Evolutionary conservation across 2,113 vertebrate species (phyloP).

Genomic region (Chitala chitala): DNA sequence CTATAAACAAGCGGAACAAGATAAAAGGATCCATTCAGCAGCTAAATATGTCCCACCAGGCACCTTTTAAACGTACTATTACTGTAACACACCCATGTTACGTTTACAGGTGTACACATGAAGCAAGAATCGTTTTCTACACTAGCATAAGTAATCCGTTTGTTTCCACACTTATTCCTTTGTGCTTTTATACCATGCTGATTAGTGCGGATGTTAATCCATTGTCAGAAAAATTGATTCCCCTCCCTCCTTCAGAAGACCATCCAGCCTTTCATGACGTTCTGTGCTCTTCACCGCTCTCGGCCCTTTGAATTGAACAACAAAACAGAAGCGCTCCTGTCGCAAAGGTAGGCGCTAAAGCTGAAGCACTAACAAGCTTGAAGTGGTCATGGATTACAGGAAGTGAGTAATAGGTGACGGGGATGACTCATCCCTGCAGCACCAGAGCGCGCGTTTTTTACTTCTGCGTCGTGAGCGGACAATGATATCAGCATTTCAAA

Average conservation of each 20-base stretch:
- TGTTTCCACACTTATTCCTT: background rate
- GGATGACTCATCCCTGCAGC: constrained; percentile 15
- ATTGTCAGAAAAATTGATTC: background rate
- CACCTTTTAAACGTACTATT: too few relatives aligned
- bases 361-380: background rate
- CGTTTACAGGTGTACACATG: too few relatives aligned
- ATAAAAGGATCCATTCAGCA: too few relatives aligned
- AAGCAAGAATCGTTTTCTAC: too few relatives aligned
- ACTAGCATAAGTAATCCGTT: too few relatives aligned
- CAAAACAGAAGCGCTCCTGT: background rate
- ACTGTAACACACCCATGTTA: too few relatives aligned
- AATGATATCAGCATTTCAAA: background rate
- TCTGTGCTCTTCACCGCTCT: background rate
- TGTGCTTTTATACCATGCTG: background rate
- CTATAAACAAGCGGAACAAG: too few relatives aligned
- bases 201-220: background rate
- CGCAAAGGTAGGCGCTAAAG: background rate
- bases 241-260: background rate
- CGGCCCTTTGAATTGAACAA: background rate
- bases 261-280: background rate
- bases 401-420: constrained; percentile 24
- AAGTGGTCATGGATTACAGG: constrained; percentile 16
- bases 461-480: background rate
- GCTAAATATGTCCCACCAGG: too few relatives aligned
- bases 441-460: background rate